Base-by-base conservation (phyloP, 2,797 vertebrate genomes). In the Petrocephalus sullivani region DNA sequence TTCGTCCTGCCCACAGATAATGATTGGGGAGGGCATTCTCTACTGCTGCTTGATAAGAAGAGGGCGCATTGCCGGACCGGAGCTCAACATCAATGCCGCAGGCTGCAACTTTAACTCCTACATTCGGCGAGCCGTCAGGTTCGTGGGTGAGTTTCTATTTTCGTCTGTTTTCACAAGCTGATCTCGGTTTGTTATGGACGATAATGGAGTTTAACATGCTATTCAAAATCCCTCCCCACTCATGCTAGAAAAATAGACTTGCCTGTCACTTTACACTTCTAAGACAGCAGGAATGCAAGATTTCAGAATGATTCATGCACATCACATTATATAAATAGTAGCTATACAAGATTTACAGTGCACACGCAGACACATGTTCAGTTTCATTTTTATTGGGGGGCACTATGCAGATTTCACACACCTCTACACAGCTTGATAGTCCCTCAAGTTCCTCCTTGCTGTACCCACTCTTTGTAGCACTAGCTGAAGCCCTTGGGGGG, bases 21-120 rank as follows among this genome's bases (percentile, higher is more conserved):
- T 99, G 97, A 96, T 99, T 21, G 98, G 98, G 89, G 98, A 99
- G 95, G 98, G 97, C 91, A 97, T 99, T 93, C 94, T 99, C 87
- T 99, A 98, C 94, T 99, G 98, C 92, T 98, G 97, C 92, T 94
- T 97, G 87, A 97, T 97, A 75, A 97, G 96, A 93, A 95, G 95
- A 91, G 97, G 94, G 92, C 95, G 95, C 1, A 95, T 96, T 0
- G 91, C 93, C 14, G 96, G 96, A 56, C 91, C 96, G 0, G 98
- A 99, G 92, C 97, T 97, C 54, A 97, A 98, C 93, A 99, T 99
- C 93, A 99, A 99, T 2, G 98, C 98, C 0, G 98, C 98, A 3
- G 98, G 98, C 90, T 99, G 98, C 93, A 99, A 98, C 96, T 99
- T 99, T 95, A 99, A 99, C 94, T 99, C 98, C 64, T 99, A 98